Conservation (phyloP, 2,113 vertebrate genomes). For the Picathartes gymnocephalus region DNA sequence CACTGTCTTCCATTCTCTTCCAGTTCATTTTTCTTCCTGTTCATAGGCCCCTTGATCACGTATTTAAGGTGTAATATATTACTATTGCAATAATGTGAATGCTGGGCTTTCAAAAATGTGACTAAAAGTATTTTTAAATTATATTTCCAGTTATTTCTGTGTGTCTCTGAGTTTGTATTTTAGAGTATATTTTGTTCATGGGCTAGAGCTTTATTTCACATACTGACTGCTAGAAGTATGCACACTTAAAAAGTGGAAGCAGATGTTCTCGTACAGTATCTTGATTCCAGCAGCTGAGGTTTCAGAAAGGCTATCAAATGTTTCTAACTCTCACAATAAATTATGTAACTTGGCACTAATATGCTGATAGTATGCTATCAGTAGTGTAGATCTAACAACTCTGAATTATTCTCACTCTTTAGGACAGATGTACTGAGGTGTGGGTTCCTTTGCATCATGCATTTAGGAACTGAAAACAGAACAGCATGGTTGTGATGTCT, state of each 20-base stretch:
- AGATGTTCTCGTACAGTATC: constrained; percentile 28
- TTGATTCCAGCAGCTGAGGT: constrained; percentile 35
- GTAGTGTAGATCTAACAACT: constrained; percentile 33
- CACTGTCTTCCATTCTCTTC: neutral
- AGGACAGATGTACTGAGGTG: constrained; percentile 28
- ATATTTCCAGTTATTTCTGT: neutral
- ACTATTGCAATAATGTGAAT: neutral
- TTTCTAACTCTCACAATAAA: constrained; percentile 27
- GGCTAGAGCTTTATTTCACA: neutral
- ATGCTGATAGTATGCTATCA: neutral
- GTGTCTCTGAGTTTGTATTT: neutral
- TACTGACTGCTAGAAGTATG: neutral
- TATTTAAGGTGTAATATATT: neutral
- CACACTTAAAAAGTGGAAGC: neutral
- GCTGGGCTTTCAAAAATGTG: neutral
- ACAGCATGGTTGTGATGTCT: constrained; percentile 53
- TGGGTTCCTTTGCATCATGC: constrained; percentile 48
- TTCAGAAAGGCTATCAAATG: constrained; percentile 25
- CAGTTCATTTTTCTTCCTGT: neutral
- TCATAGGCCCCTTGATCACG: neutral
- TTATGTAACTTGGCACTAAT: constrained; percentile 17
- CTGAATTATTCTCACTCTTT: constrained; percentile 38
- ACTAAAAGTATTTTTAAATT: neutral
- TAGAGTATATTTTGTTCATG: neutral
- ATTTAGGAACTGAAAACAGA: constrained; percentile 48